Percentiles rank a stretch among this genome's conserved stretches.
phyloP scores from a whole-genome alignment of 2,113 vertebrate species.

The Actenoides lindsayi region DNA sequence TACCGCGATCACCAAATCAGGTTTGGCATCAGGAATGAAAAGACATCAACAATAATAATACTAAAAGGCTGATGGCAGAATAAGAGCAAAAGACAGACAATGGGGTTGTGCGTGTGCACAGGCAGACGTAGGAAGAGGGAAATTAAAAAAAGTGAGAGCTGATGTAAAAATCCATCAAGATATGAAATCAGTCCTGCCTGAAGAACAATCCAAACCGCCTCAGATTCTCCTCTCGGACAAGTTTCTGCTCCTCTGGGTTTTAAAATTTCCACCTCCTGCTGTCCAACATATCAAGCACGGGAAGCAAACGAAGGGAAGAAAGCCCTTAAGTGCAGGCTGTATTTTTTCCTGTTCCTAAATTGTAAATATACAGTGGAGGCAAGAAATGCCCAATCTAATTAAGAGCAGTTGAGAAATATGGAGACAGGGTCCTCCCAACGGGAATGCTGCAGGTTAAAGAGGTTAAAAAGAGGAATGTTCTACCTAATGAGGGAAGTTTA shows the following conservation, averaged over 20 bases:
- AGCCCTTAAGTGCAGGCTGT: slow-evolving; percentile 47
- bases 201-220: neutral
- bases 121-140: neutral
- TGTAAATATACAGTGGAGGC: slow-evolving; percentile 70
- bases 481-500: slow-evolving; percentile 65
- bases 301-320: slow-evolving; percentile 25
- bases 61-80: slow-evolving; percentile 70
- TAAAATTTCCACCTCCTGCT: slow-evolving; percentile 47
- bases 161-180: slow-evolving; percentile 38
- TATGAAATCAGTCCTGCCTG: neutral
- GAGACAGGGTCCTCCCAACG: slow-evolving; percentile 70
- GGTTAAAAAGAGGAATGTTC: slow-evolving; percentile 77
- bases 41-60: slow-evolving; percentile 78
- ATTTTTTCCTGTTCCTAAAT: slow-evolving; percentile 66
- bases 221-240: slow-evolving; percentile 8
- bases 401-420: slow-evolving; percentile 66
- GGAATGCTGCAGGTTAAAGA: slow-evolving; percentile 70
- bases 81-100: slow-evolving; percentile 48
- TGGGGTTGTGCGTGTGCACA: neutral
- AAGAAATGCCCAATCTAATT: slow-evolving; percentile 74
- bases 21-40: slow-evolving; percentile 84
- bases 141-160: neutral
- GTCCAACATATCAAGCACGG: slow-evolving; percentile 25
- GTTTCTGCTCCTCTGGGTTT: slow-evolving; percentile 35
- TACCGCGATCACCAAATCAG: slow-evolving; percentile 74